Percentiles rank a stretch among this genome's conserved stretches.
Evolutionary conservation across 2,888 invertebrate genomes (phyloP).

Genomic region (Mantis religiosa): DNA sequence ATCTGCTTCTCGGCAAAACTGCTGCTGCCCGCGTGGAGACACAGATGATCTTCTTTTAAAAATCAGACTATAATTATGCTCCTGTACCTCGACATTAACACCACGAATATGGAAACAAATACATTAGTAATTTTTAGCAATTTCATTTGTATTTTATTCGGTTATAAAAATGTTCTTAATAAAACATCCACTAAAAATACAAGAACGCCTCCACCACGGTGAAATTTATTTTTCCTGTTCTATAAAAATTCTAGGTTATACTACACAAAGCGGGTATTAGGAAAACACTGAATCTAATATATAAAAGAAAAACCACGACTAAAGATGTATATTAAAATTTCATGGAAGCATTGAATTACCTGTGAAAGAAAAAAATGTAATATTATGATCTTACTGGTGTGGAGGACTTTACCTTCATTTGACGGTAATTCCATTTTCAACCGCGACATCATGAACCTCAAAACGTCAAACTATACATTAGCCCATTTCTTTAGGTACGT

Average conservation of each 20-base stretch:
- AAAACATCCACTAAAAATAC: too few relatives aligned
- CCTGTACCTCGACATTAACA: too few relatives aligned
- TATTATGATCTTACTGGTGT: not conserved
- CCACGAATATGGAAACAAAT: too few relatives aligned
- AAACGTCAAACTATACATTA: not conserved
- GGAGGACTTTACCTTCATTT: not conserved
- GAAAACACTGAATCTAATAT: not conserved
- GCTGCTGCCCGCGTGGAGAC: too few relatives aligned
- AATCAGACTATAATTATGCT: too few relatives aligned
- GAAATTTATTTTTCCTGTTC: too few relatives aligned
- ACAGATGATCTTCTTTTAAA: too few relatives aligned
- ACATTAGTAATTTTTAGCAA: too few relatives aligned
- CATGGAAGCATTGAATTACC: not conserved
- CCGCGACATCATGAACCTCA: not conserved
- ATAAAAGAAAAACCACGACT: not conserved
- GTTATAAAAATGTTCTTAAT: too few relatives aligned
- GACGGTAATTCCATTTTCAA: not conserved
- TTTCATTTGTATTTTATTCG: too few relatives aligned
- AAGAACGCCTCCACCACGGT: too few relatives aligned
- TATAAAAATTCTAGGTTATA: not conserved
- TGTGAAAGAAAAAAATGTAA: not conserved
- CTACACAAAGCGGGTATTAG: not conserved
- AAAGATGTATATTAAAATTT: not conserved
- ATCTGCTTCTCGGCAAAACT: too few relatives aligned
- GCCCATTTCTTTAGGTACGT: not conserved